Conservation (phyloP, 1,140 invertebrate species). For the Saccostrea glomerata region DNA sequence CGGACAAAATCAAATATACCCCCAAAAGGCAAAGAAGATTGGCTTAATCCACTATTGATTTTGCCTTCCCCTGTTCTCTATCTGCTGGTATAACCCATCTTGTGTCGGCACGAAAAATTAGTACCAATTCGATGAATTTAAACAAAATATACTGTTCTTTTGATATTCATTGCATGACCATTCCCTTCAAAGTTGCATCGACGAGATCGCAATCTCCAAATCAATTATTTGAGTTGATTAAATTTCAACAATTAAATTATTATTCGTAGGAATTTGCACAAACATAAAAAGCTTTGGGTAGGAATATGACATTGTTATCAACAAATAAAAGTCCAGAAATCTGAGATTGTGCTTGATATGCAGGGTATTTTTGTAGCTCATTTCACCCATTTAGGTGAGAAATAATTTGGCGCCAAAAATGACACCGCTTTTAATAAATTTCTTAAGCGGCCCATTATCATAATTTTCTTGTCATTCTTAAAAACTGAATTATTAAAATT, state of each 20-base stretch:
- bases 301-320: conserved; percentile 19
- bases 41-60: conserved; percentile 21
- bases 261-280: conserved; percentile 20
- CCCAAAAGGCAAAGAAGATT: conserved; percentile 7
- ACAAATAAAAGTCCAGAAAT: conserved; percentile 19
- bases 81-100: background rate
- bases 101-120: conserved; percentile 27
- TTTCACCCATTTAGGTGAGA: background rate
- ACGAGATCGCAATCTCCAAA: background rate
- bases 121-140: conserved; percentile 33
- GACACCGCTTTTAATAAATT: background rate
- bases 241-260: conserved; percentile 12
- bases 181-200: conserved; percentile 3
- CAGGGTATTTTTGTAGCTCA: background rate
- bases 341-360: conserved; percentile 19
- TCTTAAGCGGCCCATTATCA: no score
- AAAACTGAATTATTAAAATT: no score
- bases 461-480: no score
- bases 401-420: conserved; percentile 21
- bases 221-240: conserved; percentile 31
- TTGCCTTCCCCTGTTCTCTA: conserved; percentile 17
- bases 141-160: conserved; percentile 13
- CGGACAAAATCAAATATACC: conserved; percentile 10
- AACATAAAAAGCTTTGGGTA: background rate
- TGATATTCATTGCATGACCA: conserved; percentile 5